Evolutionary conservation across 2,797 vertebrate genomes (phyloP).

Genomic region (Ptychobarbus kaznakovi): DNA sequence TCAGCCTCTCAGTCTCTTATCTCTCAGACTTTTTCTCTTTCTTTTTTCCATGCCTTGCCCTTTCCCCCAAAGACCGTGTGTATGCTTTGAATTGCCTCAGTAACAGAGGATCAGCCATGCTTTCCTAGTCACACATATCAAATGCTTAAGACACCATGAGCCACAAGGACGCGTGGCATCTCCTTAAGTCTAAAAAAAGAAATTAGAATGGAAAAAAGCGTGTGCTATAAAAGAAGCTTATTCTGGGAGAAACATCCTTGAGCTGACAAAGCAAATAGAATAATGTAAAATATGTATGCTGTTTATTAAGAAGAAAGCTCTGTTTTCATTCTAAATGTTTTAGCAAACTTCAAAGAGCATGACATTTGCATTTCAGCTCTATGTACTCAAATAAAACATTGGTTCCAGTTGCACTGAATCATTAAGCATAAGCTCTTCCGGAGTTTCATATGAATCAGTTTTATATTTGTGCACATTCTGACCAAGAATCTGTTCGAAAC

Average conservation of each 20-base stretch:
- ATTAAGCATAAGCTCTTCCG: conserved; percentile 8
- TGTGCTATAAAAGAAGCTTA: conserved; percentile 57
- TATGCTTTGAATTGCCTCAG: conserved; percentile 73
- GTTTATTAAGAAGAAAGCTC: conserved; percentile 24
- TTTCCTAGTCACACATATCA: conserved; percentile 78
- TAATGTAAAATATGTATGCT: conserved; percentile 60
- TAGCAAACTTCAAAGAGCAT: conserved; percentile 55
- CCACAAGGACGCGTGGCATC: conserved; percentile 71
- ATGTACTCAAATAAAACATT: conserved; percentile 31
- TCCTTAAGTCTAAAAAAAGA: conserved; percentile 65
- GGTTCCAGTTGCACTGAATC: conserved; percentile 17
- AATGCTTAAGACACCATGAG: conserved; percentile 71
- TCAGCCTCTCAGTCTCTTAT: conserved; percentile 69
- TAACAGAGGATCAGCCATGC: conserved; percentile 75
- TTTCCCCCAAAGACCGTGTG: conserved; percentile 65
- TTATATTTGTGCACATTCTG: conserved; percentile 3
- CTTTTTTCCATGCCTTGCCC: conserved; percentile 64
- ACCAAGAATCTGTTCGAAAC: conserved; percentile 23
- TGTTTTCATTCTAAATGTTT: conserved; percentile 60
- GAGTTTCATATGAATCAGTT: conserved; percentile 27
- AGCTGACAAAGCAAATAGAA: conserved; percentile 64
- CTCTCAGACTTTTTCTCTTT: conserved; percentile 64
- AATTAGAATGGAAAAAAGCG: conserved; percentile 61
- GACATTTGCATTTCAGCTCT: conserved; percentile 51
- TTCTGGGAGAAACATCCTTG: conserved; percentile 58